Evolutionary conservation across 1,140 invertebrate species (phyloP), one percentile per base, ranked within the genome.

Genomic region (Drosophila baimaii): DNA sequence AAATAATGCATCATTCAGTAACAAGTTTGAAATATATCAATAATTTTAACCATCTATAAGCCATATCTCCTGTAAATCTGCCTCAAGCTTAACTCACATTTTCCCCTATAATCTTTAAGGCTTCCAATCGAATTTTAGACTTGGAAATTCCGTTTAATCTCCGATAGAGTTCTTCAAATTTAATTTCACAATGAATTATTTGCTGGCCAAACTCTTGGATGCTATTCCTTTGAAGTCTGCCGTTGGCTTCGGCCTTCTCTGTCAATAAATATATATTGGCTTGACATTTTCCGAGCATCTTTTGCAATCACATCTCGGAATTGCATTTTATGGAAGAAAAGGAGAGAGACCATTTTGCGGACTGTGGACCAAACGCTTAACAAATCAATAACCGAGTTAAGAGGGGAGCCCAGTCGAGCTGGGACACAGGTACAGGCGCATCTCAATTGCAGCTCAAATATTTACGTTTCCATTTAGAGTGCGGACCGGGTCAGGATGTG

Each of bases 401-500:
- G 37, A 44, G 33, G 29, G 39, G 44, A 29, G 31, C 31, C 31
- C 71, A n/a, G 19, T 25, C 39, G 56, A 43, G n/a, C 39, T 33
- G 47, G 49, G 41, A 52, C 64, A 55, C 64, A 59, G 61, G 63
- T 55, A 54, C 31, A 54, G 51, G 51, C 35, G 51, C 51, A 62
- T 69, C 63, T 77, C 68, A 61, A 74, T 81, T 82, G 79, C 69
- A 77, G 73, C 58, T 88, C 80, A 89, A 75, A 88, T 88, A 88
- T 88, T 88, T 88, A 88, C 85, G 65, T 41, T 88, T 88, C 77
- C 84, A 88, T 88, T 88, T 89, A 56, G 81, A 89, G 83, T 80
- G 77, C 71, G 49, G 47, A 47, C 27, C 8, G 6, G 17, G 39
- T 17, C 51, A 46, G 47, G 49, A 46, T 51, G 23, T 51, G 54